Evolutionary conservation across 1,140 invertebrate genomes (phyloP), one percentile per base, ranked within the genome.

Genomic region (Penaeus vannamei): DNA sequence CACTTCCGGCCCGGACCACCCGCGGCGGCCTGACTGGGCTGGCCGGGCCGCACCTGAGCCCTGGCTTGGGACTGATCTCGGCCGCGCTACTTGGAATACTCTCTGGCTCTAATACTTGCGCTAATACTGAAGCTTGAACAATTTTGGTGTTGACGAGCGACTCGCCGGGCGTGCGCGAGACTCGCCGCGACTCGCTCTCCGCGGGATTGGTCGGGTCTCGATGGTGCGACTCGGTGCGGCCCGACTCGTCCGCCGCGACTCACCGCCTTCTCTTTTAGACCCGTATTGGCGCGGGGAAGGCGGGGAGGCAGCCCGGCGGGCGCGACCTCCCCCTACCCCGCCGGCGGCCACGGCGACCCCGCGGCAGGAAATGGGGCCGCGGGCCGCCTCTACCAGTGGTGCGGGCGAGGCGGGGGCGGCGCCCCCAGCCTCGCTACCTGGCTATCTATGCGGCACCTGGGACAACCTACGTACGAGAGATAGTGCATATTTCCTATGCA

Each of bases 401-500:
- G 72, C 29, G 85, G 85, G 72, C 23, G 53, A 62, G 76, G 23
- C 26, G 72, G 72, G 59, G 60, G 23, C 22, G 64, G 23, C 76
- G n/a, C 84, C 64, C 72, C 72, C 60, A 26, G 64, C 62, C 66
- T 83, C 79, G 53, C 86, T 87, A 87, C 77, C 53, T 60, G 36
- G 60, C 86, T 81, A 87, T 64, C 86, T 87, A 87, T 80, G 53
- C 62, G 86, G 80, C 86, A 82, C 80, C 79, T 87, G 86, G 86
- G 86, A 87, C 86, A 87, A 82, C 86, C 90, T 90, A 90, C 85
- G 76, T 84, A 90, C 90, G 80, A 84, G 87, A 90, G 90, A 86
- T 90, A 90, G 90, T 90, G 90, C 90, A 90, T 87, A 87, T 90
- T 84, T 87, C 84, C 86, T 90, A 90, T 90, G 86, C 90, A 87